phyloP scores from a whole-genome alignment of 2,797 vertebrate genomes.

The Ambastaia sidthimunki region DNA sequence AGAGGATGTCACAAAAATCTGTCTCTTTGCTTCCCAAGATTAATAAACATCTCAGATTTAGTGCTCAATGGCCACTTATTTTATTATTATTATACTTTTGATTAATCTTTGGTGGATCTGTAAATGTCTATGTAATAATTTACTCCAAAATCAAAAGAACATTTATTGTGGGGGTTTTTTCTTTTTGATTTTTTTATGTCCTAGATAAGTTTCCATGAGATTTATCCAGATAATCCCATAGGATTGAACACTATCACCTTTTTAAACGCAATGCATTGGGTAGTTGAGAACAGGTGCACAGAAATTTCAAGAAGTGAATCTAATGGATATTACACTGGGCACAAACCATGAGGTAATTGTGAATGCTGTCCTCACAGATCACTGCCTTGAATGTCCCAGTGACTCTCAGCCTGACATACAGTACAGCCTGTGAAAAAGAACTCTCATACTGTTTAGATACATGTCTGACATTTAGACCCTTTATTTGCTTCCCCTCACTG shows the following conservation, averaged over 20 bases:
- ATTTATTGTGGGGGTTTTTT: background rate
- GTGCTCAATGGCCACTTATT: background rate
- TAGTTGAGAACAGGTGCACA: background rate
- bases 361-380: constrained; percentile 18
- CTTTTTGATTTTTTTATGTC: background rate
- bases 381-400: constrained; percentile 2
- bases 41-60: background rate
- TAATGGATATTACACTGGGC: background rate
- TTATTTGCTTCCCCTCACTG: background rate
- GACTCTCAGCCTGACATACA: constrained; percentile 4
- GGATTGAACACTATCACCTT: background rate
- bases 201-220: background rate
- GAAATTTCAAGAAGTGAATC: constrained; percentile 4
- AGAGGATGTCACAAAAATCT: constrained; percentile 25
- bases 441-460: constrained; percentile 42
- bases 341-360: background rate
- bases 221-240: background rate
- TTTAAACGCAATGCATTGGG: background rate
- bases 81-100: background rate
- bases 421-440: constrained; percentile 28
- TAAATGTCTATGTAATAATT: no score
- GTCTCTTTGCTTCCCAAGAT: background rate
- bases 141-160: no score
- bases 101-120: no score
- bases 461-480: constrained; percentile 30